phyloP scores from a whole-genome alignment of 2,797 vertebrate species.

The Sebastes taczanowskii region DNA sequence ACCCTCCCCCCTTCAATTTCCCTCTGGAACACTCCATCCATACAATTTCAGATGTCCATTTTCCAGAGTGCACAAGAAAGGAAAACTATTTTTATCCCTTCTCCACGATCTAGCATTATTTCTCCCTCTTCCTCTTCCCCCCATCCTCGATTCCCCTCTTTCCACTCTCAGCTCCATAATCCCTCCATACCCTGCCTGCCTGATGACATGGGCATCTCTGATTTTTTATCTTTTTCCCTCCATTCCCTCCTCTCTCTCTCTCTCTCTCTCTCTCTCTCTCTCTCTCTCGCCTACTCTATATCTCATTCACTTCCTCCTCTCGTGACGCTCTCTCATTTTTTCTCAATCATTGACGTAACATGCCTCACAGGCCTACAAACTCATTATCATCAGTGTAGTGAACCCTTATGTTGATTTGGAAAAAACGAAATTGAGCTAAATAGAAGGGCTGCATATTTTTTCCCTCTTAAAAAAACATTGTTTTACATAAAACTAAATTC shows the following conservation, averaged over 20 bases:
- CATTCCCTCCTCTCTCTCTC: constrained; percentile 2
- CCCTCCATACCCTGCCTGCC: constrained; percentile 47
- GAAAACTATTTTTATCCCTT: constrained; percentile 76
- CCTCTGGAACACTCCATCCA: constrained; percentile 59
- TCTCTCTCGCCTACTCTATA: background rate
- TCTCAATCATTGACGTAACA: constrained; percentile 2
- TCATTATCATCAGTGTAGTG: constrained; percentile 29
- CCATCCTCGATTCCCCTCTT: constrained; percentile 33
- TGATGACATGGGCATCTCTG: constrained; percentile 50
- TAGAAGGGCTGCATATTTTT: background rate
- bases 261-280: background rate
- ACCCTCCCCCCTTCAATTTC: constrained; percentile 42
- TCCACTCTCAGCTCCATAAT: constrained; percentile 57
- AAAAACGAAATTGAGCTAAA: constrained; percentile 20
- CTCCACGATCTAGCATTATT: constrained; percentile 53
- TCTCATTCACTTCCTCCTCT: constrained; percentile 13
- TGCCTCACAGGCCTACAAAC: constrained; percentile 15
- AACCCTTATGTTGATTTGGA: constrained; percentile 6
- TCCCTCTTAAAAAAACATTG: background rate
- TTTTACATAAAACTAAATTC: background rate
- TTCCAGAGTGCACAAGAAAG: constrained; percentile 73
- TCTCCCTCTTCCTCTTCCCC: constrained; percentile 37
- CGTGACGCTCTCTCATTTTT: background rate
- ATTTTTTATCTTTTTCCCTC: constrained; percentile 5
- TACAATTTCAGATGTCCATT: constrained; percentile 73